These are phyloP conservation scores for Coelopa pilipes DNA, from an alignment of 2,888 invertebrate species.

Conservation along the genomic window DNA sequence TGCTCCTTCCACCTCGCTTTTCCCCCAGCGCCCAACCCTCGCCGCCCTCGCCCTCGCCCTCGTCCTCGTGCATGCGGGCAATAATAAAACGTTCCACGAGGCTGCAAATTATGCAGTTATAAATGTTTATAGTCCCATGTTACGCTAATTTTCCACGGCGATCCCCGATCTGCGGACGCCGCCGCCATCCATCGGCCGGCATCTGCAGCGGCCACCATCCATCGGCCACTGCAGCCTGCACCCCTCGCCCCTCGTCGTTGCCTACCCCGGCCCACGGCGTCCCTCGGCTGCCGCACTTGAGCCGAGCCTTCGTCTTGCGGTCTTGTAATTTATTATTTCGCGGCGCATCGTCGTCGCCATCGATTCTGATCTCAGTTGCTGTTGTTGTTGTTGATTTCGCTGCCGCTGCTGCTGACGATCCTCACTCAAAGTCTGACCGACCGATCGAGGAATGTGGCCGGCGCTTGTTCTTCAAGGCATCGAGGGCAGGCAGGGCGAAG, in stretches of 20 bases:
- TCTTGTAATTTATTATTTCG: constrained; percentile 27
- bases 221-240: not conserved
- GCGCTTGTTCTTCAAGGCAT: constrained; percentile 24
- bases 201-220: not conserved
- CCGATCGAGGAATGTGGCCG: constrained; percentile 13
- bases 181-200: not conserved
- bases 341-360: constrained; percentile 15
- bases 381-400: not conserved
- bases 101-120: constrained; percentile 37
- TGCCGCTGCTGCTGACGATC: not conserved
- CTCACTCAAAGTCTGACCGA: too few relatives aligned
- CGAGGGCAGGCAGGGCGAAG: too few relatives aligned
- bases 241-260: too few relatives aligned
- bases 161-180: not conserved
- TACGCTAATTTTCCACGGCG: constrained; percentile 33
- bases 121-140: constrained; percentile 37
- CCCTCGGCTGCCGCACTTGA: too few relatives aligned
- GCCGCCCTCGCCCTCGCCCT: not conserved
- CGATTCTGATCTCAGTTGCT: constrained; percentile 15
- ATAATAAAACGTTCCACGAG: constrained; percentile 24
- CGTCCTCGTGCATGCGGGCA: constrained; percentile 10
- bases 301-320: too few relatives aligned
- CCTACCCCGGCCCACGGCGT: too few relatives aligned
- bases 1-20: not conserved
- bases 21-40: too few relatives aligned